Conservation (phyloP, 1,140 invertebrate species). For the Calephelis nemesis region DNA sequence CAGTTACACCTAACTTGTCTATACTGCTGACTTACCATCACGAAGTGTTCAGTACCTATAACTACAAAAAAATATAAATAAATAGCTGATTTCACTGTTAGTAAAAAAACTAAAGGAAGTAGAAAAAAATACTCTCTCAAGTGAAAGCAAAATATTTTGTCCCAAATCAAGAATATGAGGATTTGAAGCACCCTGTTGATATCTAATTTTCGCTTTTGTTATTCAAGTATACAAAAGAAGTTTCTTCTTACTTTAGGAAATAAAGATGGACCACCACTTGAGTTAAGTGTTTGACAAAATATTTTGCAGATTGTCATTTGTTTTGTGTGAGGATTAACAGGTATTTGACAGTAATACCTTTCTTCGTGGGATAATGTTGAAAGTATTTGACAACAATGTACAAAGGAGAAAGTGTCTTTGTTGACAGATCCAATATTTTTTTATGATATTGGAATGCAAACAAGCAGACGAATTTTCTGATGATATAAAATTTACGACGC, state of each 20-base stretch:
- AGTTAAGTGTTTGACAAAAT: constrained; percentile 68
- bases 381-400: constrained; percentile 6
- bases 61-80: neutral
- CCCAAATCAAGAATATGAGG: constrained; percentile 39
- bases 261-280: constrained; percentile 59
- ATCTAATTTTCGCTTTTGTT: constrained; percentile 59
- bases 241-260: constrained; percentile 45
- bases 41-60: no score
- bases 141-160: constrained; percentile 49
- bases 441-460: neutral
- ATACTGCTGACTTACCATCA: no score
- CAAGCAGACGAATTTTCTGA: no score
- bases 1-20: no score
- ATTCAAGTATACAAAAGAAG: constrained; percentile 44
- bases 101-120: neutral
- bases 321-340: constrained; percentile 39
- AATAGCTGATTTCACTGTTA: neutral
- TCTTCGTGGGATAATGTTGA: neutral
- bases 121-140: constrained; percentile 32
- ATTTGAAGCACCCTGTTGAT: constrained; percentile 54
- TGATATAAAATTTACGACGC: no score
- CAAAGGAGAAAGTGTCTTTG: constrained; percentile 12
- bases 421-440: neutral
- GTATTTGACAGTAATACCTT: constrained; percentile 30
- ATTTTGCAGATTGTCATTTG: constrained; percentile 56